Evolutionary conservation across 2,888 invertebrate species (phyloP).

Genomic region (Caradrina clavipalpis): DNA sequence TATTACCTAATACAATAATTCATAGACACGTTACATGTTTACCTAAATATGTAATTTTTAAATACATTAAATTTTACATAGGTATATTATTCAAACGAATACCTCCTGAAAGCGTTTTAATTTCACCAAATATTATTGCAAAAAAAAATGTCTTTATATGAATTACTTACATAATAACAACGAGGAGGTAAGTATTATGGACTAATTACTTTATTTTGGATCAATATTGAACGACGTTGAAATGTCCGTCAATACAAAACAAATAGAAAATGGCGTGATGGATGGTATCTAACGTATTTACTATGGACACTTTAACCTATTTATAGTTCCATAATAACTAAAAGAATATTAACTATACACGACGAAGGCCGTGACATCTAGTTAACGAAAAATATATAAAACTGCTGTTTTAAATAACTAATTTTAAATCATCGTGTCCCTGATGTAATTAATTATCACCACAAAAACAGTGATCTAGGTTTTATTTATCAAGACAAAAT

Average conservation of each 20-base stretch:
- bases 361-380: too few relatives aligned
- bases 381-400: too few relatives aligned
- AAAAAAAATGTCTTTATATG: not conserved
- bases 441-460: too few relatives aligned
- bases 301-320: slow-evolving; percentile 11
- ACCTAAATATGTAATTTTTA: not conserved
- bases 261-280: slow-evolving; percentile 15
- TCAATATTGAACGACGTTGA: slow-evolving; percentile 6
- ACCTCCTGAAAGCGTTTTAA: too few relatives aligned
- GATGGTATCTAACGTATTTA: slow-evolving; percentile 5
- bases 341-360: not conserved
- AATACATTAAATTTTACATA: too few relatives aligned
- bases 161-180: not conserved
- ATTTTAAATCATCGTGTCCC: too few relatives aligned
- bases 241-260: not conserved
- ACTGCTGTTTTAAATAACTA: too few relatives aligned
- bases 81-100: too few relatives aligned
- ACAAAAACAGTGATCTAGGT: too few relatives aligned
- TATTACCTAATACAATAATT: not conserved
- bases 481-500: too few relatives aligned
- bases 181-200: not conserved
- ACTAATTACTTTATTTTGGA: not conserved
- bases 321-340: not conserved
- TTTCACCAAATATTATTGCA: not conserved
- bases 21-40: not conserved